A percentile compares a stretch with the other conserved stretches of the same genome.
These are phyloP conservation scores for Setophaga petechia DNA, from an alignment of 2,113 vertebrate genomes.

Conservation along the genomic window DNA sequence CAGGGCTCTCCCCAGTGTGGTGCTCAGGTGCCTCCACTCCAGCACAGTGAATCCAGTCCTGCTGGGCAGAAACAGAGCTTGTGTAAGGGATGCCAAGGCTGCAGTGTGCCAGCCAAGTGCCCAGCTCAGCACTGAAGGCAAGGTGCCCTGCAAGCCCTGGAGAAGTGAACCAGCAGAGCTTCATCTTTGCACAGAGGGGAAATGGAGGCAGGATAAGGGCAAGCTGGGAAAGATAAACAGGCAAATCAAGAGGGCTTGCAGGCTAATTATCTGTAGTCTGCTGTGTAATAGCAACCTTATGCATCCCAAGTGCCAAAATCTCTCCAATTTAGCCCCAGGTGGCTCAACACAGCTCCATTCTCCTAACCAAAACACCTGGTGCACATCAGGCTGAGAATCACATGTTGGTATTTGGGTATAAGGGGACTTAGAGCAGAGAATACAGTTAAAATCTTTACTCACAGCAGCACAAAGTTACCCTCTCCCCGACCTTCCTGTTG, in stretches of 20 bases:
- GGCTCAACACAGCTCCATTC: neutral
- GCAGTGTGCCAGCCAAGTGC: neutral
- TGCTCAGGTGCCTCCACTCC: neutral
- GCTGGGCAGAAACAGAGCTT: neutral
- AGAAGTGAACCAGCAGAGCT: neutral
- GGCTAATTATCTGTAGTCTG: neutral
- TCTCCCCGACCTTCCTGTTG: neutral
- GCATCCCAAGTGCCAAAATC: neutral
- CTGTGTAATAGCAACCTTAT: neutral
- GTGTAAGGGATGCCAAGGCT: neutral
- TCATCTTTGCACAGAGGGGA: neutral
- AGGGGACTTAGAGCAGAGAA: neutral
- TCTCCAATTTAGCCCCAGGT: neutral
- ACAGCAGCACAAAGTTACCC: neutral
- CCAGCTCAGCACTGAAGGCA: neutral
- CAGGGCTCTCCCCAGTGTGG: neutral
- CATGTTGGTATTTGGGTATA: neutral
- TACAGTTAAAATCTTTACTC: neutral
- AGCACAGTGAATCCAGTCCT: neutral
- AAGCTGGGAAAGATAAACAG: neutral
- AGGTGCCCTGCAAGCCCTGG: neutral
- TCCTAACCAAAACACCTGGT: neutral
- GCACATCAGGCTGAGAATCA: neutral
- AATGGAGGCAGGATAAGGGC: neutral
- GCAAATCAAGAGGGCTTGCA: neutral